Evolutionary conservation across 1,140 invertebrate genomes (phyloP).

Genomic region (Zaprionus ornatus): DNA sequence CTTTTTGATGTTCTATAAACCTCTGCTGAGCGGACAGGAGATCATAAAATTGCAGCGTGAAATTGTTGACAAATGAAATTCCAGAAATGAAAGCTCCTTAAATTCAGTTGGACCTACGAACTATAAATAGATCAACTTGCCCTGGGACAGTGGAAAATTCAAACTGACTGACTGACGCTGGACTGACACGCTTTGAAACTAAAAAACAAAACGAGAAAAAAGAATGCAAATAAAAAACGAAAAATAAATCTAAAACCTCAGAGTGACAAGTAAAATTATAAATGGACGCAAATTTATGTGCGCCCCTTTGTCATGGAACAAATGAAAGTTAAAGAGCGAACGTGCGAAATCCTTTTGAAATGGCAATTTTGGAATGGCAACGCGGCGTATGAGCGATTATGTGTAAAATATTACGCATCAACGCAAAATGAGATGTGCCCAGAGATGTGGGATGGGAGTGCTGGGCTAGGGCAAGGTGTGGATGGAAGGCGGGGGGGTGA

Average conservation of each 20-base stretch:
- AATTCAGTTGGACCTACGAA: conserved; percentile 3
- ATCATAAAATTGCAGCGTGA: conserved; percentile 18
- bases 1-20: conserved; percentile 26
- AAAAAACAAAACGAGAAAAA: conserved; percentile 25
- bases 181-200: conserved; percentile 16
- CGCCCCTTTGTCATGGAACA: conserved; percentile 61
- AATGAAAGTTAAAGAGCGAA: conserved; percentile 60
- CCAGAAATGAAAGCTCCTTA: conserved; percentile 29
- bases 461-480: conserved; percentile 5
- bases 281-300: conserved; percentile 55
- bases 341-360: conserved; percentile 22
- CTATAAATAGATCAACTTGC: conserved; percentile 23
- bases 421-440: conserved; percentile 10
- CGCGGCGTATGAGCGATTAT: conserved; percentile 74
- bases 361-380: conserved; percentile 29
- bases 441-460: neutral
- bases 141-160: conserved; percentile 17
- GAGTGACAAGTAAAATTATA: conserved; percentile 42
- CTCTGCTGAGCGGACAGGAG: conserved; percentile 13
- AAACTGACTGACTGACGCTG: conserved; percentile 11
- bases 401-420: conserved; percentile 78
- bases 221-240: conserved; percentile 19
- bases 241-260: conserved; percentile 27
- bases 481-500: neutral
- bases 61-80: conserved; percentile 41